Base-by-base conservation (phyloP, 2,113 vertebrate species). In the Cranoglanis bouderius region DNA sequence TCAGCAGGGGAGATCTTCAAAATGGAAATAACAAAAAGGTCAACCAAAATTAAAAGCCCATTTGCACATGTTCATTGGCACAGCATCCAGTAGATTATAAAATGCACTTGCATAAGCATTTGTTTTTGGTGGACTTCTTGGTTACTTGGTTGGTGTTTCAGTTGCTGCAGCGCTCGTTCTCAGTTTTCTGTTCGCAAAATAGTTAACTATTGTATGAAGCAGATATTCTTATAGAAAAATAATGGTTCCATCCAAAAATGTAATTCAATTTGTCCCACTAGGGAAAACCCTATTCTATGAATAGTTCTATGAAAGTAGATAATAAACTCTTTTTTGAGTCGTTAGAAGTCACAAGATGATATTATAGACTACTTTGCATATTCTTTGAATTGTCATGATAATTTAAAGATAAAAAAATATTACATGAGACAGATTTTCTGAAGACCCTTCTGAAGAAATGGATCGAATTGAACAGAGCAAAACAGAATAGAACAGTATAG, bases 1-100 rank as follows among this genome's bases (percentile, higher is more conserved):
- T 67, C 35, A 70, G 85, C 75, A 91, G 82, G 88, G 65, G 80
- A 75, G 82, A 85, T 81, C 61, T 24, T 59, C 46, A 84, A 19
- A 84, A 61, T 53, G 65, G 26, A 43, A 82, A 53, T 75, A 35
- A 82, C 38, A 67, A 88, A 51, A 67, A 72, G 40, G 67, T 75
- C 40, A 84, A 21, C 4, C 49, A 14, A 72, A 86, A 83, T 87
- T 55, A 63, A 86, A 82, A 83, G 67, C 6, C 14, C 53, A 77
- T 87, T 89, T 84, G 21, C 55, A 82, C 40, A 59, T 74, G 16
- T 70, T 26, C 12, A 9, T 10, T 82, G 16, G 43, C 51, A 63
- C 29, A 75, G 65, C n/a, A 49, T n/a, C 46, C 19, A 43, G 24
- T 19, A 81, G 49, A 57, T 72, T 59, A 55, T 67, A 57, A 46